Evolutionary conservation across 2,888 invertebrate species (phyloP).

Genomic region (Saturnia japonica): DNA sequence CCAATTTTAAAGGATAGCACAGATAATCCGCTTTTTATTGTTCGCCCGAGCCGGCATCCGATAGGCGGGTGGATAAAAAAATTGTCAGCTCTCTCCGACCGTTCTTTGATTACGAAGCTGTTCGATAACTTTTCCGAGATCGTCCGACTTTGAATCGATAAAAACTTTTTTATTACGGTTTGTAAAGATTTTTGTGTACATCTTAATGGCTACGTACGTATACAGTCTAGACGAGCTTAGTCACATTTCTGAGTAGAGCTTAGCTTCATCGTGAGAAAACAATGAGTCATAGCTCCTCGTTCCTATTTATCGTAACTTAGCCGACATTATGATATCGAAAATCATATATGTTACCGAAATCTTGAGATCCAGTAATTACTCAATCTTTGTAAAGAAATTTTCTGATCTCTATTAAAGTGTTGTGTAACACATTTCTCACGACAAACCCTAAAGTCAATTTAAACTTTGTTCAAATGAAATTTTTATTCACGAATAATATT

Average conservation of each 20-base stretch:
- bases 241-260: slow-evolving; percentile 59
- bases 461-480: background rate
- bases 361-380: background rate
- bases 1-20: slow-evolving; percentile 67
- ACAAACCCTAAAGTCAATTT: background rate
- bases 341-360: background rate
- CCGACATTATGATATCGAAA: background rate
- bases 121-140: slow-evolving; percentile 33
- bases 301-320: background rate
- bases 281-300: slow-evolving; percentile 53
- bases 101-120: slow-evolving; percentile 15
- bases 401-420: no score
- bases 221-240: slow-evolving; percentile 49
- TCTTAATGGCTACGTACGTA: background rate
- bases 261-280: slow-evolving; percentile 49
- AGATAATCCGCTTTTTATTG: slow-evolving; percentile 69
- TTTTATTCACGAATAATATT: background rate
- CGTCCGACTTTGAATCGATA: slow-evolving; percentile 26
- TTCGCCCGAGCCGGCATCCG: slow-evolving; percentile 39
- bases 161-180: slow-evolving; percentile 9
- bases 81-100: slow-evolving; percentile 43
- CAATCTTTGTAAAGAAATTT: background rate
- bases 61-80: slow-evolving; percentile 34
- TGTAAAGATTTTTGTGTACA: slow-evolving; percentile 23
- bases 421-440: no score